These are phyloP conservation scores for Microdon myrmicae DNA, from an alignment of 2,888 invertebrate species.

Conservation along the genomic window DNA sequence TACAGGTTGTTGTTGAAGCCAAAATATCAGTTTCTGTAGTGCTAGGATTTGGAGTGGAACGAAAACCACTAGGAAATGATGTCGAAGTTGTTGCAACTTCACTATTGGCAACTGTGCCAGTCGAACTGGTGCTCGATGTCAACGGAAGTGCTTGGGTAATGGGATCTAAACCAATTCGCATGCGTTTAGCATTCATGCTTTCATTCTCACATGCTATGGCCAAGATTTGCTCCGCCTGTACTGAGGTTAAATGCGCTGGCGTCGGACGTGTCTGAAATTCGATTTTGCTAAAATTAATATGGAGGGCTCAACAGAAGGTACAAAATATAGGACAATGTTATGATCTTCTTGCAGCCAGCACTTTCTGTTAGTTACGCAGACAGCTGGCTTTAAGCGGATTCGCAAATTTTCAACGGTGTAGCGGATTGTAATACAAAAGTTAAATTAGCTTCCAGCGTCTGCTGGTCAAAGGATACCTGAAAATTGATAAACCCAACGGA, in stretches of 20 bases:
- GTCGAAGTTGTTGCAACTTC: conserved; percentile 57
- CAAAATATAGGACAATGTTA: no score
- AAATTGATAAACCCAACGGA: no score
- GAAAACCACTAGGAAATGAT: conserved; percentile 57
- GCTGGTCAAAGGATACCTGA: no score
- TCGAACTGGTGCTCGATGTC: conserved; percentile 62
- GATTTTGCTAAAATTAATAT: neutral
- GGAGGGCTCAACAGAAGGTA: no score
- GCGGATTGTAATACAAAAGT: no score
- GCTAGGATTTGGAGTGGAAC: conserved; percentile 64
- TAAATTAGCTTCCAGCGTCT: no score
- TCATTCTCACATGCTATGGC: conserved; percentile 97
- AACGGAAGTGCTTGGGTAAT: conserved; percentile 87
- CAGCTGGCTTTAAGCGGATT: no score
- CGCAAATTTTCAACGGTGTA: no score
- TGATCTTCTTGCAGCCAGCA: no score
- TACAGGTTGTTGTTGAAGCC: conserved; percentile 57
- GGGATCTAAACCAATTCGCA: conserved; percentile 95
- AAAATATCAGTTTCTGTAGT: conserved; percentile 59
- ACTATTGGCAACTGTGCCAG: conserved; percentile 61
- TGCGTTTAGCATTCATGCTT: conserved; percentile 95
- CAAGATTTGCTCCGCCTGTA: conserved; percentile 94
- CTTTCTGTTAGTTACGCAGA: no score
- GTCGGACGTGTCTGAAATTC: conserved; percentile 84
- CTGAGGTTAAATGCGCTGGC: conserved; percentile 95